Evolutionary conservation across 2,888 invertebrate genomes (phyloP).

Genomic region (Iselma pallidipennis): DNA sequence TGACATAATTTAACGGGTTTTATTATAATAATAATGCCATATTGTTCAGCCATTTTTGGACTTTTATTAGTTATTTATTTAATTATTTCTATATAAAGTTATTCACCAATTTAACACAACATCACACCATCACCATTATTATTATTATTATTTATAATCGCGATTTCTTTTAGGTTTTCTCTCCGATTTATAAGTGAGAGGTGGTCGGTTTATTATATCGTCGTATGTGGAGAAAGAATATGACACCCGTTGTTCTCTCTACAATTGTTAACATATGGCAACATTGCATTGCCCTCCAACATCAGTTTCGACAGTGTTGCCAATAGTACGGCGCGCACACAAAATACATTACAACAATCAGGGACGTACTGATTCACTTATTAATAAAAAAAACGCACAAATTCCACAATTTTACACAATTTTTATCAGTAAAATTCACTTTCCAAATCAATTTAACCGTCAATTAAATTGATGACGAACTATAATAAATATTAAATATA

Average conservation of each 20-base stretch:
- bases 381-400: not conserved
- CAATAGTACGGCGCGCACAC: constrained; percentile 15
- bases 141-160: not conserved
- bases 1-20: not conserved
- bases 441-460: no score
- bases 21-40: not conserved
- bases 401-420: not conserved
- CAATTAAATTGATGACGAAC: no score
- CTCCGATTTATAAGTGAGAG: not conserved
- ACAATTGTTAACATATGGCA: constrained; percentile 36
- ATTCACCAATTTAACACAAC: constrained; percentile 3
- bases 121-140: not conserved
- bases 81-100: not conserved
- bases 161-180: not conserved
- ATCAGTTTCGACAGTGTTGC: constrained; percentile 32
- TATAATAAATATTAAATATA: no score
- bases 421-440: no score
- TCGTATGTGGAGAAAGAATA: no score
- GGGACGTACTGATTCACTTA: not conserved
- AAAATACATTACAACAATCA: not conserved
- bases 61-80: no score
- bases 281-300: constrained; percentile 45
- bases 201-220: no score
- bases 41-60: constrained; percentile 2
- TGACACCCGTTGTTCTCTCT: not conserved